These are phyloP conservation scores for Loris lydekkerianus DNA, from an alignment of 2,797 vertebrate genomes.

Conservation along the genomic window DNA sequence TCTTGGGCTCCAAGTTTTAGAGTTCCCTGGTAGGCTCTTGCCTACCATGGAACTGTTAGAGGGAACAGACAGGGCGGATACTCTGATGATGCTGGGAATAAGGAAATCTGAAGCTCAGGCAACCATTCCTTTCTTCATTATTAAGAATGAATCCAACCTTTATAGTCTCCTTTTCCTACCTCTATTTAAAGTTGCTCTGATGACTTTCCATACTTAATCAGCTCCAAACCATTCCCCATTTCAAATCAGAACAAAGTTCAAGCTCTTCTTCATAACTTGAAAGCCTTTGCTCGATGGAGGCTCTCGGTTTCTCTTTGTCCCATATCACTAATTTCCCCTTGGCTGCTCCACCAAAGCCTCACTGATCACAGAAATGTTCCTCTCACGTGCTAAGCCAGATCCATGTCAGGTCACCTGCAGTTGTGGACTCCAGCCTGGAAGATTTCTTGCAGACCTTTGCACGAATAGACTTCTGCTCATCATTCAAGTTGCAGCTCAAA, in stretches of 20 bases:
- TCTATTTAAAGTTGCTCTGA: not conserved
- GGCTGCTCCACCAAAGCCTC: not conserved
- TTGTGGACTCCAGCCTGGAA: not conserved
- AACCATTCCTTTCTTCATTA: not conserved
- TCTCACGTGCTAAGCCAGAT: not conserved
- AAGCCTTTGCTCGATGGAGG: not conserved
- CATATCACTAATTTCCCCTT: not conserved
- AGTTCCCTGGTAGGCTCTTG: not conserved
- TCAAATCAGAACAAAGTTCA: not conserved
- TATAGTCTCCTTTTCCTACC: not conserved
- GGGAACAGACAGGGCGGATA: not conserved
- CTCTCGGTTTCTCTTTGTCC: no score
- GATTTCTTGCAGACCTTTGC: not conserved
- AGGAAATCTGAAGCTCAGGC: not conserved
- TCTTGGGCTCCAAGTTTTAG: not conserved
- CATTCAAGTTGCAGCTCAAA: not conserved
- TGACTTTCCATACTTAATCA: not conserved
- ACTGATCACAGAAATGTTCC: not conserved
- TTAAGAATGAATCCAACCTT: not conserved
- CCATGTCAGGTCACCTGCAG: fast-evolving
- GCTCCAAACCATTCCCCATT: not conserved
- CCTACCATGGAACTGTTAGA: not conserved
- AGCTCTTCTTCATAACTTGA: not conserved
- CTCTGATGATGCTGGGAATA: not conserved
- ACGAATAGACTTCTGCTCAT: not conserved